A percentile compares a stretch with the other conserved stretches of the same genome.
Evolutionary conservation across 2,113 vertebrate species (phyloP).

Genomic region (Cettia cetti): DNA sequence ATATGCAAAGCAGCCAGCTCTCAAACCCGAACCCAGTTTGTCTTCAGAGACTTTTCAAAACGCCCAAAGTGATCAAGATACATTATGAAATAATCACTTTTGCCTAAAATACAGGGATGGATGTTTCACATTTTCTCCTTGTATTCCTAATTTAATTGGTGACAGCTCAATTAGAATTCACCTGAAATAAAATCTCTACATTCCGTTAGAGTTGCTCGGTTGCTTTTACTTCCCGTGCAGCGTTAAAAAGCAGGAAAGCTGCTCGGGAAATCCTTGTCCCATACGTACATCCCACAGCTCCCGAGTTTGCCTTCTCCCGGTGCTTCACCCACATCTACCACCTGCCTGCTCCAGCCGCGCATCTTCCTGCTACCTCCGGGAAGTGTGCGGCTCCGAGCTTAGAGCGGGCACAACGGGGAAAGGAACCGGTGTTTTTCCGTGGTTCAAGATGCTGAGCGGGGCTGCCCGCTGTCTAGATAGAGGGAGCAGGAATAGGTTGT

Average conservation of each 20-base stretch:
- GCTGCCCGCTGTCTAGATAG: not conserved
- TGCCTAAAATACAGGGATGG: not conserved
- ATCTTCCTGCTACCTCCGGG: not conserved
- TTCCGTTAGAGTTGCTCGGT: not conserved
- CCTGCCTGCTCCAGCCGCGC: not conserved
- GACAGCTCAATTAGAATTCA: not conserved
- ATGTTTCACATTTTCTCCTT: not conserved
- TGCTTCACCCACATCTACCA: not conserved
- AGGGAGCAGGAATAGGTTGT: not conserved
- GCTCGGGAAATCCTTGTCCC: not conserved
- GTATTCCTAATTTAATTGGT: not conserved
- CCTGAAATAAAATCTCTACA: not conserved
- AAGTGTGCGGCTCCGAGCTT: not conserved
- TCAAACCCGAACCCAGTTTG: conserved; percentile 1
- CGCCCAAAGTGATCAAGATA: conserved; percentile 19
- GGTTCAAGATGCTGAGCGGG: not conserved
- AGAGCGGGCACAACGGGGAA: not conserved
- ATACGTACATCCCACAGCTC: not conserved
- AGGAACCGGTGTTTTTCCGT: not conserved
- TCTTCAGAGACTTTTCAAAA: conserved; percentile 46
- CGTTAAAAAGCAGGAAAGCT: not conserved
- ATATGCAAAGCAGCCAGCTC: conserved; percentile 44
- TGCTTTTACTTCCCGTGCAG: not conserved
- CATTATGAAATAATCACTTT: conserved; percentile 38
- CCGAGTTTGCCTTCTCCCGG: not conserved